phyloP scores from a whole-genome alignment of 2,113 vertebrate genomes.

The Oreochromis niloticus region DNA sequence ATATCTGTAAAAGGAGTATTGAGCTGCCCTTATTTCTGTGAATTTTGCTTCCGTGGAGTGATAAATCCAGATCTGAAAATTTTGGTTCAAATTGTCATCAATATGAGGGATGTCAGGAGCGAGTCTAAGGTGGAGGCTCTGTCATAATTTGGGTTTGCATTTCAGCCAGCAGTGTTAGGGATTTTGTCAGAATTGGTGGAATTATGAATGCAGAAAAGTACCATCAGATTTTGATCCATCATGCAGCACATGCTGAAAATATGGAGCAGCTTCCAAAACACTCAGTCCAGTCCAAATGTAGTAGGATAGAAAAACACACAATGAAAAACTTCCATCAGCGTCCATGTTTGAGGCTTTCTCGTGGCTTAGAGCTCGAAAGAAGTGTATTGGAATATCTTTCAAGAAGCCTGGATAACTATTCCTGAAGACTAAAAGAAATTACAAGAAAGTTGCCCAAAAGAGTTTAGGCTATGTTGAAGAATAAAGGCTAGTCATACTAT shows the following conservation, averaged over 20 bases:
- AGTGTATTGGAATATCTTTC: no score
- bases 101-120: background rate
- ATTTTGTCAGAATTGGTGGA: background rate
- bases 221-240: background rate
- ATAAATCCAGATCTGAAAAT: background rate
- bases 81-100: background rate
- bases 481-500: background rate
- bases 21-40: background rate
- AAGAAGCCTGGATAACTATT: background rate
- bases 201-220: background rate
- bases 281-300: background rate
- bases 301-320: background rate
- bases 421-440: background rate
- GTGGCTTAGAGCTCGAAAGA: background rate
- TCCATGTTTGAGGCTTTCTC: background rate
- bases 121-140: background rate
- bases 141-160: background rate
- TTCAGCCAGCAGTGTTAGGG: background rate
- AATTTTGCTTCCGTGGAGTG: background rate
- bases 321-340: background rate
- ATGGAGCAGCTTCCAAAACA: background rate
- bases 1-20: background rate
- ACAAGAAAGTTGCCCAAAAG: background rate
- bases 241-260: background rate
- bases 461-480: background rate